A percentile compares a stretch with the other conserved stretches of the same genome.
Conservation (phyloP, 2,113 vertebrate species). For the Tupaia chinensis region DNA sequence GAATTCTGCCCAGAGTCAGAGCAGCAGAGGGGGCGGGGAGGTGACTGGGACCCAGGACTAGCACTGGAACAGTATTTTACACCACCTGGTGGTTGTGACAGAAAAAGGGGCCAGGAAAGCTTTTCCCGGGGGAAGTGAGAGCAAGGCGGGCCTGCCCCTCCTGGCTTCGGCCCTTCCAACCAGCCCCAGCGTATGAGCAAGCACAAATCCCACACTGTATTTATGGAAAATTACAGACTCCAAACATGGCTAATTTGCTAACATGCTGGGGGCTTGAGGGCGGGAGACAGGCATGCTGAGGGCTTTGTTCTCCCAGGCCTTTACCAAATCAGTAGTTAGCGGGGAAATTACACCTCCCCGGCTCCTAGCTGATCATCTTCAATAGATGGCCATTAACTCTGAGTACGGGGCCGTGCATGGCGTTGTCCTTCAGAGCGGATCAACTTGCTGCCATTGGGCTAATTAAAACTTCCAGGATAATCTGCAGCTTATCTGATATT, state of each 20-base stretch:
- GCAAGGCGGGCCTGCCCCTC: not conserved
- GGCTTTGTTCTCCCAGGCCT: conserved; percentile 66
- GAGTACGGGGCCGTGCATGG: not conserved
- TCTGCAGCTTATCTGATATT: conserved; percentile 75
- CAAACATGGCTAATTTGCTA: conserved; percentile 56
- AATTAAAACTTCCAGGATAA: conserved; percentile 80
- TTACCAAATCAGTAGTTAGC: conserved; percentile 60
- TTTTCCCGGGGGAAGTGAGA: not conserved
- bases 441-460: conserved; percentile 69
- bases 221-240: conserved; percentile 47
- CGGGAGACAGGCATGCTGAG: conserved; percentile 12
- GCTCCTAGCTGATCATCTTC: conserved; percentile 55
- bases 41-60: not conserved
- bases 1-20: not conserved
- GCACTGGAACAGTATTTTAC: not conserved
- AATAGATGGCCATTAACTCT: conserved; percentile 67
- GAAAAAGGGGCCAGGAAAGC: not conserved
- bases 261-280: conserved; percentile 2
- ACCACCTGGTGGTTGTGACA: not conserved
- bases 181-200: not conserved
- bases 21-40: not conserved
- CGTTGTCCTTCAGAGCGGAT: conserved; percentile 69
- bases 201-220: not conserved
- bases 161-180: not conserved
- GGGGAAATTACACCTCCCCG: conserved; percentile 58